These are phyloP conservation scores for Eilema sororculum DNA, from an alignment of 2,888 invertebrate genomes.

Conservation along the genomic window DNA sequence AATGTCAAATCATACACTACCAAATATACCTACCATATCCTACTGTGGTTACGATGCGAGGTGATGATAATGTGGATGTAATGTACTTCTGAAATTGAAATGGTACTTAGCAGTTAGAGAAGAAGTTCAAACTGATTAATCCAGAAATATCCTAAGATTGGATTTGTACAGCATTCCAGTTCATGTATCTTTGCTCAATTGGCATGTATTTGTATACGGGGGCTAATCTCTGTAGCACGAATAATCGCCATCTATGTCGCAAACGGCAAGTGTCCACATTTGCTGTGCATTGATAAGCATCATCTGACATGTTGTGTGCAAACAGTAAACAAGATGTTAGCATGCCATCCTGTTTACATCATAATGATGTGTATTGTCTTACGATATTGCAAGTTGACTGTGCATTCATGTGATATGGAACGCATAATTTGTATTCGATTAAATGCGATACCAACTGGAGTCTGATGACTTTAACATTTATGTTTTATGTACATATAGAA, in stretches of 20 bases:
- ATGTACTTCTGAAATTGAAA: no score
- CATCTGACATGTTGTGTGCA: background rate
- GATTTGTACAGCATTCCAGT: no score
- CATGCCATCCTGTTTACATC: constrained; percentile 13
- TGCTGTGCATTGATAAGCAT: constrained; percentile 2
- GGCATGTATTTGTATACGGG: background rate
- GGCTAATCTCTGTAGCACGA: background rate
- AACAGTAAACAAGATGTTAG: constrained; percentile 6
- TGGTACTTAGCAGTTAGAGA: no score
- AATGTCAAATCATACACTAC: no score
- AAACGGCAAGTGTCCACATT: background rate
- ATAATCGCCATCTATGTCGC: background rate
- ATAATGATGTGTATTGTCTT: constrained; percentile 9
- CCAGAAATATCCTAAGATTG: no score
- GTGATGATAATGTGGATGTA: no score
- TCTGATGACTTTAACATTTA: background rate
- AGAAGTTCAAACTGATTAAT: no score
- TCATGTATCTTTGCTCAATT: background rate
- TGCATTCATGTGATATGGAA: constrained; percentile 1
- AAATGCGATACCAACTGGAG: background rate
- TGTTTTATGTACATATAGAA: background rate
- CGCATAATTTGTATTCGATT: constrained; percentile 2
- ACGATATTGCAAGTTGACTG: constrained; percentile 6
- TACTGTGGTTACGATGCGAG: no score
- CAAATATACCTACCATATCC: no score